These are phyloP conservation scores for Hyles euphorbiae DNA, from an alignment of 1,140 invertebrate genomes.

Conservation along the genomic window DNA sequence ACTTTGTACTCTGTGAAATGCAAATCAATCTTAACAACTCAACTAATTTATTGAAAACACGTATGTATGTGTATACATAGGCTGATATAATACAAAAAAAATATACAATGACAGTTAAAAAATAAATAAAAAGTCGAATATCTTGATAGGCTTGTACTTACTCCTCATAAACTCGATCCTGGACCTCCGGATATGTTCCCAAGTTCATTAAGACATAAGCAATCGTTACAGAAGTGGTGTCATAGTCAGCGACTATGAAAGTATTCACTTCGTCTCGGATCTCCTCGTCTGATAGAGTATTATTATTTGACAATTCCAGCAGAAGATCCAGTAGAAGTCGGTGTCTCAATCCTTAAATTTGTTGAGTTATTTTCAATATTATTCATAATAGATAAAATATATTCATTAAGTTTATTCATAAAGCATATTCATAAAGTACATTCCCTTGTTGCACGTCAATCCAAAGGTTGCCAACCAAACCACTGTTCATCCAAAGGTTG, in stretches of 20 bases:
- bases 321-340: conserved; percentile 1
- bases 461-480: no score
- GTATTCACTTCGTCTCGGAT: conserved; percentile 12
- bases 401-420: no score
- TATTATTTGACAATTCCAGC: conserved; percentile 4
- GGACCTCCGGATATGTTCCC: conserved; percentile 5
- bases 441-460: no score
- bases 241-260: conserved; percentile 3
- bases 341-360: conserved; percentile 8
- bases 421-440: no score
- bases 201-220: conserved; percentile 3
- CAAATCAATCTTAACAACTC: no score
- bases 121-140: no score
- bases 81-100: no score
- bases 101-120: no score
- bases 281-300: conserved; percentile 7
- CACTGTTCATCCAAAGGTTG: no score
- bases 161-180: conserved; percentile 9
- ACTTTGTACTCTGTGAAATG: neutral
- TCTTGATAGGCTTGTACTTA: conserved; percentile 2
- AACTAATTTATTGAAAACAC: neutral
- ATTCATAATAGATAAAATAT: no score
- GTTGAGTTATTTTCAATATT: neutral
- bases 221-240: neutral
- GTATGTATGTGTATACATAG: neutral